Percentiles rank a stretch among this genome's conserved stretches.
phyloP scores from a whole-genome alignment of 2,797 vertebrate genomes.

The Micrastur ruficollis region DNA sequence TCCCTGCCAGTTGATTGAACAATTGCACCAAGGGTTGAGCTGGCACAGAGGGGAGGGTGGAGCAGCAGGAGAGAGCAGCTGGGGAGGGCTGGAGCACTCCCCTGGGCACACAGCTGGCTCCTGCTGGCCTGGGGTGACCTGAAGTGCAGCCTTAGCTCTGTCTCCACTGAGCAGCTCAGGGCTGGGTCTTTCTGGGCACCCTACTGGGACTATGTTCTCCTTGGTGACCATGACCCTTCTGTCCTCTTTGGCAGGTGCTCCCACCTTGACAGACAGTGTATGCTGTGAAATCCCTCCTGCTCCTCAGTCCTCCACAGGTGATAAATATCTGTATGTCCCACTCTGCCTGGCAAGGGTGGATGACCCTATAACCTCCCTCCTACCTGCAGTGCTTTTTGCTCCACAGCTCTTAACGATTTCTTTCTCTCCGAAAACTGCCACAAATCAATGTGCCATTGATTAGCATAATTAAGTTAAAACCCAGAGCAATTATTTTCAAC shows the following conservation, averaged over 20 bases:
- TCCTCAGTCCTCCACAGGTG: not conserved
- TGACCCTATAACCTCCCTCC: not conserved
- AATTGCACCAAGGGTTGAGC: not conserved
- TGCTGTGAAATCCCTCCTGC: not conserved
- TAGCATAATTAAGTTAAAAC: not conserved
- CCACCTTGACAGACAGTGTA: not conserved
- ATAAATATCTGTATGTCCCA: not conserved
- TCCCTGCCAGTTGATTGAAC: not conserved
- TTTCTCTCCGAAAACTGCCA: not conserved
- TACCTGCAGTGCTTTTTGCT: not conserved
- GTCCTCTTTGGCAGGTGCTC: not conserved
- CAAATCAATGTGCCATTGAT: not conserved
- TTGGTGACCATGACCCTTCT: not conserved
- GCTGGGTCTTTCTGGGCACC: not conserved
- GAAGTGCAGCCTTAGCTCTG: not conserved
- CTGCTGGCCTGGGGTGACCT: not conserved
- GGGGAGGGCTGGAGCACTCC: fast-evolving
- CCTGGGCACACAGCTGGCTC: not conserved
- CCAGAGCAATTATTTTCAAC: not conserved
- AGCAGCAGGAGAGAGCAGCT: not conserved
- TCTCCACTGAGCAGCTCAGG: not conserved
- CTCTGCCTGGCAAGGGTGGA: not conserved
- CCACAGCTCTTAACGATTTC: not conserved
- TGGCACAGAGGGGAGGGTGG: not conserved
- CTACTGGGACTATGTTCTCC: not conserved